A percentile compares a stretch with the other conserved stretches of the same genome.
Conservation (phyloP, 2,113 vertebrate species). For the Merops nubicus region DNA sequence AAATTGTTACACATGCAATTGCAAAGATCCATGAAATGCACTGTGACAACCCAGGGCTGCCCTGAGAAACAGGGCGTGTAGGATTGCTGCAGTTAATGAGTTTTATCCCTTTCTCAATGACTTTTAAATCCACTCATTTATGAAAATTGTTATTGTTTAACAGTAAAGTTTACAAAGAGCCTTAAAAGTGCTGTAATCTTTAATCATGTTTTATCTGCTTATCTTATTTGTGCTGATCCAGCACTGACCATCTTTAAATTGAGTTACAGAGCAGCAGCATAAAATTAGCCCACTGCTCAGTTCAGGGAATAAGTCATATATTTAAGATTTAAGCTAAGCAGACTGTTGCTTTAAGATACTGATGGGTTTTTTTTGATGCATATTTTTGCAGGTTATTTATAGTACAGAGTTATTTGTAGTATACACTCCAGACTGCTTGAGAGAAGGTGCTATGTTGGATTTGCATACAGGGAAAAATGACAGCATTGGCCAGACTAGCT, state of each 20-base stretch:
- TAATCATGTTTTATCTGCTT: not conserved
- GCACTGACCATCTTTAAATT: not conserved
- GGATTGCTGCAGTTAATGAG: not conserved
- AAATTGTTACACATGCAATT: fast-evolving
- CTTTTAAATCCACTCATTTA: not conserved
- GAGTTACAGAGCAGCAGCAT: not conserved
- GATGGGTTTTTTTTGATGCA: not conserved
- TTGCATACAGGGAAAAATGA: not conserved
- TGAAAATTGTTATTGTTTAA: not conserved
- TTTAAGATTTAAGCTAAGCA: not conserved
- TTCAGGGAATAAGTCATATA: not conserved
- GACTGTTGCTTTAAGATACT: not conserved
- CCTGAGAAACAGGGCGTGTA: not conserved
- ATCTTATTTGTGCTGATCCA: not conserved
- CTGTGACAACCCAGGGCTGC: not conserved
- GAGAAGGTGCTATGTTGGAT: not conserved
- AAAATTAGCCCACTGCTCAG: not conserved
- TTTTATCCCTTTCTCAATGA: not conserved
- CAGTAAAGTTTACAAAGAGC: not conserved
- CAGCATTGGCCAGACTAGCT: not conserved
- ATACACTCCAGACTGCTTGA: not conserved
- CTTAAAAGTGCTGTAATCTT: not conserved
- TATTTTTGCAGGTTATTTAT: conserved; percentile 36
- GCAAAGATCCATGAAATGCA: not conserved
- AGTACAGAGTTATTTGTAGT: not conserved